Base-by-base conservation (phyloP, 2,113 vertebrate species). In the Lamprologus lemairii region DNA sequence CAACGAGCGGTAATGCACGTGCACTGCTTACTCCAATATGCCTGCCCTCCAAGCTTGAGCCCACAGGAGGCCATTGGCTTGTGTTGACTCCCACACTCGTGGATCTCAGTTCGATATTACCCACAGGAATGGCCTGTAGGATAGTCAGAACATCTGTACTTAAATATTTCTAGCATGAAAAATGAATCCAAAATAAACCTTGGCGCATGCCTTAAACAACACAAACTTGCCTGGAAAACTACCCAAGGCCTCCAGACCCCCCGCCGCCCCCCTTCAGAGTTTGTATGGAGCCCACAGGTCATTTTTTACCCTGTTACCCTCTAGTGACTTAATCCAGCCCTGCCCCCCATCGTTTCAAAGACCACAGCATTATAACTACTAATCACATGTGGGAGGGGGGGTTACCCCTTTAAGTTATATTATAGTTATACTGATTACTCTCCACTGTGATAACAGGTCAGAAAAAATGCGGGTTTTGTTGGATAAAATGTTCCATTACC, bases 1-100 rank as follows among this genome's bases (percentile, higher is more conserved):
- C 16, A 28, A 49, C n/a, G n/a, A n/a, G n/a, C 3, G 2, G 26
- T 5, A 0, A n/a, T n/a, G 7, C 71, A 19, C 7, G 2, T 1
- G 42, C 16, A 2, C 26, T 3, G 16, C 71, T 49, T 3, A 78
- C 26, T 31, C 10, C 73, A 75, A n/a, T 78, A 33, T 51, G 11
- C 17, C 45, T 51, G 26, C 4, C 9, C 40, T 31, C 71, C 71
- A 5, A 47, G 71, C 42, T 47, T 28, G 16, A 75, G 42, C 6
- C 23, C 9, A 4, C 40, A 5, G 68, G 23, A 47, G 14, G 23
- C 14, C 14, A 47, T 0, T 42, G 40, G 21, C 68, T 75, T 17
- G 23, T 0, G 4, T 7, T 26, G 37, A 73, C 37, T 42, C 65
- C 21, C 21, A 75, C 4, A 47, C 9, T 75, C 9, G 4, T 28